A percentile compares a stretch with the other conserved stretches of the same genome.
phyloP scores from a whole-genome alignment of 2,797 vertebrate genomes.

The Sebastes elongatus region DNA sequence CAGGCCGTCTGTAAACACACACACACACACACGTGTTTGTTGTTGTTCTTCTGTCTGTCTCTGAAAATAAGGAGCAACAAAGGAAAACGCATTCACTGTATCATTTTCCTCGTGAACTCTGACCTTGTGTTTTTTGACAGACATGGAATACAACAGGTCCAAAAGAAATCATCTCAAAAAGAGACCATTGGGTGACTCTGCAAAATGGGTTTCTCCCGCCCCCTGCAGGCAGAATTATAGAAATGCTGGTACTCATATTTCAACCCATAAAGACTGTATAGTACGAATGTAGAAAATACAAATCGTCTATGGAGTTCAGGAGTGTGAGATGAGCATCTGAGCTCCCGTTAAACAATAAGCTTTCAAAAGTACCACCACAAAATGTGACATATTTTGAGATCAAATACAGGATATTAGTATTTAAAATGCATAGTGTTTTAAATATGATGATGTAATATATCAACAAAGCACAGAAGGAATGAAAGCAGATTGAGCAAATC shows the following conservation, averaged over 20 bases:
- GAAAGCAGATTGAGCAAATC: not conserved
- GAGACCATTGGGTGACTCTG: not conserved
- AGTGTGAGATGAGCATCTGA: not conserved
- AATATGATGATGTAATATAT: not conserved
- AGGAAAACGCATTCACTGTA: not conserved
- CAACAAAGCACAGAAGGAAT: not conserved
- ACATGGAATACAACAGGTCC: not conserved
- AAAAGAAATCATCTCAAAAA: not conserved
- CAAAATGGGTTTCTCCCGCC: slow-evolving; percentile 19
- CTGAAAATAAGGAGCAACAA: not conserved
- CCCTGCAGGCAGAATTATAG: slow-evolving; percentile 22
- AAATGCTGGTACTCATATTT: not conserved
- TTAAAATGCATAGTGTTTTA: not conserved
- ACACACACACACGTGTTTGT: not conserved
- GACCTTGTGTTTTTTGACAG: not conserved
- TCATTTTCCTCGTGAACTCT: not conserved
- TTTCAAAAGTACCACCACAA: not conserved
- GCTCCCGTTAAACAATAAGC: not conserved
- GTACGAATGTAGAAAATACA: not conserved
- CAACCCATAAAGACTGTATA: not conserved
- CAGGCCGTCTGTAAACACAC: not conserved
- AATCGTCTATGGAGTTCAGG: not conserved
- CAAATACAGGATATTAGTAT: not conserved
- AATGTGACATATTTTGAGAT: not conserved
- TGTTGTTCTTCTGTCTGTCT: not conserved